Base-by-base conservation (phyloP, 1,140 invertebrate species). In the Reticulitermes speratus region DNA sequence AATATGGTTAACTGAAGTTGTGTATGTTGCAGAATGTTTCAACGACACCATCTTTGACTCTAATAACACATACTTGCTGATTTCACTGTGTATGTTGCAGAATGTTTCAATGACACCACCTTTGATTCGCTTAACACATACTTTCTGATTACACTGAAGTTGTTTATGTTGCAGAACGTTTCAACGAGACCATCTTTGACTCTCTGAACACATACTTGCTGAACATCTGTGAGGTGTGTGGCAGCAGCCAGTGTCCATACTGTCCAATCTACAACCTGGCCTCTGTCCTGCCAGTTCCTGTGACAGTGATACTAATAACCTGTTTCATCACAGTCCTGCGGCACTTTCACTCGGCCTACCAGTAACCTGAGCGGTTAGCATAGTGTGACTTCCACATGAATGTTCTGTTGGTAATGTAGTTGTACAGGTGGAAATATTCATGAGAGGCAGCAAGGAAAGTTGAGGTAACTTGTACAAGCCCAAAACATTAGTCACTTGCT, bases 211-310 rank as follows among this genome's bases (percentile, higher is more conserved):
- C 97, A 6, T 98, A 98, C 90, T 92, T 96, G 25, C 91, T 99
- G 45, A 98, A 98, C 90, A 98, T 99, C 88, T 99, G 98, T 90
- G 97, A 99, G 90, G 98, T 99, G n/a, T 99, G 98, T 90, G 98
- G 98, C 55, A 99, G 97, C 38, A 99, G 97, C 82, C 98, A 99
- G 90, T 99, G 98, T 92, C 98, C 98, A 0, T 99, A 99, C 90
- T 99, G 98, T 91, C 95, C 97, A 44, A 97, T 97, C 88, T 98
- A 97, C 91, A 97, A 97, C 89, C 90, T 93, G 65, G 95, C 94
- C n/a, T 88, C 90, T 6, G 44, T 84, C 30, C 55, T 87, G 12
- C 84, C 81, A 30, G 84, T 83, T n/a, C 84, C 86, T 83, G 30
- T 52, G 8, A 25, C 52, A 8, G 32, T 82, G 44, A 21, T 86